Base-by-base conservation (phyloP, 2,113 vertebrate species). In the Plestiodon gilberti region DNA sequence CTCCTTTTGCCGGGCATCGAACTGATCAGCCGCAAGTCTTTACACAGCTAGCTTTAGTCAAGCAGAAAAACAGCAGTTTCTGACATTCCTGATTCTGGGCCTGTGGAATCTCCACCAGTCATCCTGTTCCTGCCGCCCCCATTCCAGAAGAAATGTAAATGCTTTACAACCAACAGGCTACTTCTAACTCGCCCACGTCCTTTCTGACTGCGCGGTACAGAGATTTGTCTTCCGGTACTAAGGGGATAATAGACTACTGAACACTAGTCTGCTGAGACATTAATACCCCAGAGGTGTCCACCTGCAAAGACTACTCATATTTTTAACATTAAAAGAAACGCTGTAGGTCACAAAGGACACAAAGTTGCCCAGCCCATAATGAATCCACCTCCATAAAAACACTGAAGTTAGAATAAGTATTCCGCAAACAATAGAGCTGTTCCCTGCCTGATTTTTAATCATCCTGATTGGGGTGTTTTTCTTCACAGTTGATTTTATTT, bases 271-370 rank as follows among this genome's bases (percentile, higher is more conserved):
- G 82, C 15, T 88, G 55, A 92, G 93, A 92, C 89, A 90, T 82
- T 84, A 88, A 89, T 73, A 88, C 55, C 90, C 87, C 65, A 91
- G 87, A 93, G 87, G 70, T 89, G 87, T 92, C 89, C 88, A 94
- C 89, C 30, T 88, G 70, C 23, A 13, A 90, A 64, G 18, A 9
- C 28, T 28, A 67, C 87, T 84, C 82, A 80, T 76, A 0, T 67
- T 92, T 92, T 91, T 87, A 86, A 79, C 69, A 89, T 81, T 35
- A 33, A 7, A 91, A 40, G 33, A 38, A 83, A 7, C 6, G 85
- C 73, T 64, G 3, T 0, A 0, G 89, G 90, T 57, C 76, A 93
- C 20, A 40, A 7, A 76, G 84, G 20, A 2, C 8, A 69, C 75
- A 87, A 82, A 88, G 75, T 64, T 85, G 20, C 20, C 85, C 25